Conservation (phyloP, 2,888 invertebrate genomes). For the Eupithecia centaureata region DNA sequence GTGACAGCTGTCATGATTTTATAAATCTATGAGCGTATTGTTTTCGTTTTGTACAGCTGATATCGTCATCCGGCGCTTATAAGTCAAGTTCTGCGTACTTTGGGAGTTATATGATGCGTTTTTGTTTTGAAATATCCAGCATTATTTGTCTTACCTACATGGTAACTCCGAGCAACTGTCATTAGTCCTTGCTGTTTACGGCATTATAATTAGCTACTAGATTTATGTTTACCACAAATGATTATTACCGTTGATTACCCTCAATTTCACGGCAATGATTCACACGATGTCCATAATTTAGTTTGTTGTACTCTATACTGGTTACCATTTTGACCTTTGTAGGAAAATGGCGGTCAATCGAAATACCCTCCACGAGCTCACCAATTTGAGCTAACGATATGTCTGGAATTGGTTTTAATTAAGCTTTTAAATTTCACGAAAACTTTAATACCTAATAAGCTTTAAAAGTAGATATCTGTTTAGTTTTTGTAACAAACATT, state of each 20-base stretch:
- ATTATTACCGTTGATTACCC: neutral
- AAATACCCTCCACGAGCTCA: conserved; percentile 29
- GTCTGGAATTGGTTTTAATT: conserved; percentile 9
- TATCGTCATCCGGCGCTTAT: neutral
- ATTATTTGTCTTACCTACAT: neutral
- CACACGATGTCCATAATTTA: conserved; percentile 25
- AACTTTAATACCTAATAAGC: neutral
- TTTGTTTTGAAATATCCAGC: neutral
- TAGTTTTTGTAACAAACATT: too few relatives aligned
- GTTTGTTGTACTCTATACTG: conserved; percentile 4
- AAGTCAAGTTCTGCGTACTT: neutral
- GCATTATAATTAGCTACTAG: neutral
- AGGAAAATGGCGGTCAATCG: conserved; percentile 13
- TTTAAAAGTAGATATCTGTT: neutral
- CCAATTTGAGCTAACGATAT: conserved; percentile 25
- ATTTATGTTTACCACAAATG: conserved; percentile 1
- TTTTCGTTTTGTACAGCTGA: neutral
- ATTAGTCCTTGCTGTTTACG: conserved; percentile 9
- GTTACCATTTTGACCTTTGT: conserved; percentile 23
- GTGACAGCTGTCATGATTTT: conserved; percentile 3
- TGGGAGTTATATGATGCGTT: neutral
- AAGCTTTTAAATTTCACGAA: conserved; percentile 6
- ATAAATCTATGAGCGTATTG: neutral
- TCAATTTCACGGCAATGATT: conserved; percentile 10
- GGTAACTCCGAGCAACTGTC: conserved; percentile 28